Percentiles rank a stretch among this genome's conserved stretches.
Conservation (phyloP, 92 coral and sea anemone genomes). For the Epizoanthus illoricatus region DNA sequence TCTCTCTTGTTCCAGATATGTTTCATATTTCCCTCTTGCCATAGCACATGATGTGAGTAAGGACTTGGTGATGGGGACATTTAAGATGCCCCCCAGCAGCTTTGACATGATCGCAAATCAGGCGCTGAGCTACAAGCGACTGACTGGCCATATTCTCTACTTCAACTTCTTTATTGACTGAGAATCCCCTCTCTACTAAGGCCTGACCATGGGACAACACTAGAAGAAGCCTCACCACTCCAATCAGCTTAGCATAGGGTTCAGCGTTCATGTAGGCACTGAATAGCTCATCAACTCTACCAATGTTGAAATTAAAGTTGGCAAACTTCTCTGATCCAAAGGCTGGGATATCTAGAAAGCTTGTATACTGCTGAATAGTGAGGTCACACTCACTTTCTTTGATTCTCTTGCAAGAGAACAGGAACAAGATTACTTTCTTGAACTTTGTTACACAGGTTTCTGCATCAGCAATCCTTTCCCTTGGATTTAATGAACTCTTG, state of each 20-base stretch:
- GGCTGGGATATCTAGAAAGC: slow-evolving; percentile 61
- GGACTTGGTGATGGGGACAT: slow-evolving; percentile 47
- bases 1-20: slow-evolving; percentile 49
- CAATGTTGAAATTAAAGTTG: slow-evolving; percentile 43
- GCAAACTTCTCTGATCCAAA: slow-evolving; percentile 62
- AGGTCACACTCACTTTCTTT: slow-evolving; percentile 52
- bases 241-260: slow-evolving; percentile 24
- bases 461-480: slow-evolving; percentile 44
- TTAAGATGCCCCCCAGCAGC: slow-evolving; percentile 54
- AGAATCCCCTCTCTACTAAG: slow-evolving; percentile 56
- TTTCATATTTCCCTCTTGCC: slow-evolving; percentile 49
- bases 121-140: slow-evolving; percentile 49
- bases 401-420: slow-evolving; percentile 49
- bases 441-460: slow-evolving; percentile 47
- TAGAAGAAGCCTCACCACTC: slow-evolving; percentile 51
- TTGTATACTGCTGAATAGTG: slow-evolving; percentile 47
- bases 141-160: slow-evolving; percentile 51
- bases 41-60: slow-evolving; percentile 47
- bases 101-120: slow-evolving; percentile 53
- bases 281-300: slow-evolving; percentile 56
- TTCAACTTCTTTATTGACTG: slow-evolving; percentile 56
- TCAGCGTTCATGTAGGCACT: slow-evolving; percentile 47
- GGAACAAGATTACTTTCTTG: slow-evolving; percentile 47
- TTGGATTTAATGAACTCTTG: slow-evolving; percentile 54
- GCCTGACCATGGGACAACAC: slow-evolving; percentile 57